phyloP scores from a whole-genome alignment of 2,888 invertebrate genomes.

The Ochropacha duplaris region DNA sequence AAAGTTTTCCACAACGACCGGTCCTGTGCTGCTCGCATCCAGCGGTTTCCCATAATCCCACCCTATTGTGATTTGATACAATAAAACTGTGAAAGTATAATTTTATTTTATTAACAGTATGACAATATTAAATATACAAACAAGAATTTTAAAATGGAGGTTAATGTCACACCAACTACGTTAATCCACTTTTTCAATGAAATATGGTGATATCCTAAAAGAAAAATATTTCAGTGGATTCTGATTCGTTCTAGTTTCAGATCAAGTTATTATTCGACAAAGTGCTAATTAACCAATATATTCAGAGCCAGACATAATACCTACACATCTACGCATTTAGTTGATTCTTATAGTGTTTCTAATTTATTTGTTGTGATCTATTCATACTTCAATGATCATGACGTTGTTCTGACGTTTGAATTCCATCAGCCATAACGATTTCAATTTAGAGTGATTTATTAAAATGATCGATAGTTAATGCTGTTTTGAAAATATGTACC shows the following conservation, averaged over 20 bases:
- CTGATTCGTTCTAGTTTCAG: too few species aligned
- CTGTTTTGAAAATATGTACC: background rate
- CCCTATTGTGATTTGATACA: background rate
- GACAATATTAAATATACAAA: too few species aligned
- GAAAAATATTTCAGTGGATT: too few species aligned
- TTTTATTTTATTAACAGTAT: too few species aligned
- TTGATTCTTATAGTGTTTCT: background rate
- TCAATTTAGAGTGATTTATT: constrained; percentile 1
- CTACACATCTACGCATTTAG: background rate
- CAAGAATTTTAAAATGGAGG: too few species aligned
- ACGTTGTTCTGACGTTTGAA: background rate
- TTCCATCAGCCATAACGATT: background rate
- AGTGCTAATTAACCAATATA: background rate
- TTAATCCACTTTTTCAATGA: too few species aligned
- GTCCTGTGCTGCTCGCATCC: too few species aligned
- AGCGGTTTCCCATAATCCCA: background rate
- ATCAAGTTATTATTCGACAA: too few species aligned
- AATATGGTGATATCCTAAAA: too few species aligned
- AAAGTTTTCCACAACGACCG: too few species aligned
- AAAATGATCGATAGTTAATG: background rate
- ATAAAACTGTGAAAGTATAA: background rate
- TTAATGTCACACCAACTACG: too few species aligned
- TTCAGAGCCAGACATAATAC: background rate
- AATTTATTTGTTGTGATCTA: constrained; percentile 1
- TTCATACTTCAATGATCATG: background rate